These are phyloP conservation scores for Flabesymbios commensalis DNA, from an alignment of 2,888 invertebrate genomes.

Conservation along the genomic window DNA sequence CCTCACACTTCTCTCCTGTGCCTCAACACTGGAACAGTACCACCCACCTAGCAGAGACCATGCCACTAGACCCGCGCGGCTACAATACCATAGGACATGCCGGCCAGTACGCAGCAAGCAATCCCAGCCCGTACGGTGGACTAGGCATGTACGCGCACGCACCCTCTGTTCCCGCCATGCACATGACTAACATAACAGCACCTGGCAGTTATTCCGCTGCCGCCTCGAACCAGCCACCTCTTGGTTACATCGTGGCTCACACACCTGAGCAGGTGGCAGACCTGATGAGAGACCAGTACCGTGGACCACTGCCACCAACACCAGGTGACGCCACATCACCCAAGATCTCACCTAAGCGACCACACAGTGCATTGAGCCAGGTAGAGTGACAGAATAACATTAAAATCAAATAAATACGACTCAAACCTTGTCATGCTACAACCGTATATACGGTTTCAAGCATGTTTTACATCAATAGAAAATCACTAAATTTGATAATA, in stretches of 20 bases:
- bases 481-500: too few relatives aligned
- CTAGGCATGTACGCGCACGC: slow-evolving; percentile 6
- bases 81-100: slow-evolving; percentile 19
- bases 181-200: not conserved
- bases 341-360: not conserved
- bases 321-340: not conserved
- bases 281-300: slow-evolving; percentile 30
- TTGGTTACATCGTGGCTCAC: slow-evolving; percentile 37
- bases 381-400: too few relatives aligned
- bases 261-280: slow-evolving; percentile 35
- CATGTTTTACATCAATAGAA: too few relatives aligned
- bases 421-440: too few relatives aligned
- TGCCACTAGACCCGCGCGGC: not conserved
- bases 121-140: not conserved
- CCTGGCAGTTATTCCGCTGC: slow-evolving; percentile 11
- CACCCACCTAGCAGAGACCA: slow-evolving; percentile 38
- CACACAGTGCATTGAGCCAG: not conserved
- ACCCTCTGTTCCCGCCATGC: slow-evolving; percentile 6
- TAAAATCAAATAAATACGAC: too few relatives aligned
- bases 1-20: slow-evolving; percentile 2
- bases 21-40: slow-evolving; percentile 47
- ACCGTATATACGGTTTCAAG: too few relatives aligned
- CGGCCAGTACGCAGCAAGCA: slow-evolving; percentile 5
- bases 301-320: not conserved
- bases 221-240: slow-evolving; percentile 24